Conservation (phyloP, 2,797 vertebrate genomes). For the Hapalemur alaotrensis region DNA sequence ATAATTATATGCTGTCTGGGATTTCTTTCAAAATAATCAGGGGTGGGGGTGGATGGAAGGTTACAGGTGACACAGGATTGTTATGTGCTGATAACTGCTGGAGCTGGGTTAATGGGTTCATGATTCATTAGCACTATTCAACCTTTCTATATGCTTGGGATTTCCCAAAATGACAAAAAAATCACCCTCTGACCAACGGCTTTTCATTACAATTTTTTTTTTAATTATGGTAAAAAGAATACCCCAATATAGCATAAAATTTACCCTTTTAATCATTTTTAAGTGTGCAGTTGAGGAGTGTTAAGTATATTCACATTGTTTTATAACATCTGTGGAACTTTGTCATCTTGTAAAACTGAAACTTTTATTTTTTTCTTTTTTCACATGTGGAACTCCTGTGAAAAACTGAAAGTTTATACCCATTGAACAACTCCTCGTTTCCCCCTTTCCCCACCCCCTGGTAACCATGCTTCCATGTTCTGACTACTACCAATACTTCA, state of each 20-base stretch:
- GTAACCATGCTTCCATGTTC: background rate
- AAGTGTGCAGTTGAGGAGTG: background rate
- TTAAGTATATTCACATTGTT: background rate
- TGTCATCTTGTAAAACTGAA: background rate
- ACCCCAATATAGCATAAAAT: background rate
- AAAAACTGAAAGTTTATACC: background rate
- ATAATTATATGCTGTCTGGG: background rate
- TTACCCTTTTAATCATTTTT: background rate
- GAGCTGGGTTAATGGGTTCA: background rate
- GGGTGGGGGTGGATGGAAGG: background rate
- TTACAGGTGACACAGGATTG: background rate
- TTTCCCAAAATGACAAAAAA: background rate
- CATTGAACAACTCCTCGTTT: background rate
- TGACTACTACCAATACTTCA: background rate
- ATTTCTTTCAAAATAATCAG: slow-evolving; percentile 17
- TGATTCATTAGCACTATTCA: background rate
- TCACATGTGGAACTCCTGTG: background rate
- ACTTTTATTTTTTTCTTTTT: background rate
- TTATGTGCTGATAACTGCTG: background rate
- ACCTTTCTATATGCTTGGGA: background rate
- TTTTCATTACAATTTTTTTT: background rate
- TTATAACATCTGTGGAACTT: background rate
- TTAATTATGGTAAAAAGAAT: background rate
- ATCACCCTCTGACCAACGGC: background rate
- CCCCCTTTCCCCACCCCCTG: background rate